phyloP scores from a whole-genome alignment of 2,797 vertebrate species.

The Prunella strophiata region DNA sequence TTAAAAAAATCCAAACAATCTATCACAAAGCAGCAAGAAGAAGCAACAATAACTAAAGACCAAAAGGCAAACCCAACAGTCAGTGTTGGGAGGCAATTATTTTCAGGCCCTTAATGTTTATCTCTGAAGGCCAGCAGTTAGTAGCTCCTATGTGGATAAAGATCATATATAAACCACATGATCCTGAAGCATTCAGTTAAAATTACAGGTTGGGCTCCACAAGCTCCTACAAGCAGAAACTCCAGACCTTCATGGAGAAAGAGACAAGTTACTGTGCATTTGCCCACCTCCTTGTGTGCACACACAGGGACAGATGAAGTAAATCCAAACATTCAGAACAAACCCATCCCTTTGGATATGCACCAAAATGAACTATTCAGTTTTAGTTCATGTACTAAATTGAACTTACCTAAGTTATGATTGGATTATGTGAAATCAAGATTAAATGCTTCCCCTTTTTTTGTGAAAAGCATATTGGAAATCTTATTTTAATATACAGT shows the following conservation, averaged over 20 bases:
- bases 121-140: not conserved
- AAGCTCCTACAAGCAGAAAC: not conserved
- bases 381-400: not conserved
- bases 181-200: not conserved
- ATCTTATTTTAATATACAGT: not conserved
- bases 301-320: not conserved
- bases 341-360: accelerated
- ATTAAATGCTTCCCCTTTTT: not conserved
- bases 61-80: not conserved
- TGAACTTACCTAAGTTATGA: not conserved
- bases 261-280: not conserved
- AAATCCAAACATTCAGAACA: not conserved
- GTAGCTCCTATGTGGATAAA: not conserved
- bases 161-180: not conserved
- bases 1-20: not conserved
- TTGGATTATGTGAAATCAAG: not conserved
- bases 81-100: not conserved
- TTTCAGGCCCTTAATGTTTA: not conserved
- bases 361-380: not conserved
- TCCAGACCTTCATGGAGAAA: not conserved
- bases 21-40: not conserved
- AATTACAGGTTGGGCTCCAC: not conserved
- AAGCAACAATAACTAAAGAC: not conserved
- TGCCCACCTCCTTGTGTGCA: not conserved
- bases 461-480: not conserved